phyloP scores from a whole-genome alignment of 2,113 vertebrate species.

The Cinclus cinclus region DNA sequence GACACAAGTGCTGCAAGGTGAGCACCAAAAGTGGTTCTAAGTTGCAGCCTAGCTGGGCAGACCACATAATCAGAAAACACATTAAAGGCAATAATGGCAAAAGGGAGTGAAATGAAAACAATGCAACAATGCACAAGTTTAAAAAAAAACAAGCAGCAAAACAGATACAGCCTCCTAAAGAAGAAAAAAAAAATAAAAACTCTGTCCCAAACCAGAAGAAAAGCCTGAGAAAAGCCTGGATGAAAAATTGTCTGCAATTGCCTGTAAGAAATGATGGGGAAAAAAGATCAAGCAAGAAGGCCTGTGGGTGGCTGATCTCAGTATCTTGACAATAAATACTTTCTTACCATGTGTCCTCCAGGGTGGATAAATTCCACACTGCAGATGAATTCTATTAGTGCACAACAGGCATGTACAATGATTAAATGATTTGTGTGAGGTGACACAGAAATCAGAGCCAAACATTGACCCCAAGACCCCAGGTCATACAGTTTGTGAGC shows the following conservation, averaged over 20 bases:
- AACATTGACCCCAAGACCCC: not conserved
- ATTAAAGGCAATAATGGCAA: not conserved
- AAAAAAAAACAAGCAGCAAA: not conserved
- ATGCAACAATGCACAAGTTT: fast-evolving
- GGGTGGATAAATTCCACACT: not conserved
- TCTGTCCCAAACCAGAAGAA: not conserved
- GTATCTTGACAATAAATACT: not conserved
- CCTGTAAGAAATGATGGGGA: not conserved
- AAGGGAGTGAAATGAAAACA: not conserved
- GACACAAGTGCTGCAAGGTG: not conserved
- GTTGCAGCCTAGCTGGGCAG: not conserved
- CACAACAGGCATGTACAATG: not conserved
- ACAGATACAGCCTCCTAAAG: not conserved
- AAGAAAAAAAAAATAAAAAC: not conserved
- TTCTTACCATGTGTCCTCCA: not conserved
- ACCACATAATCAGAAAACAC: not conserved
- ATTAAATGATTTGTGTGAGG: not conserved
- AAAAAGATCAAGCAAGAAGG: not conserved
- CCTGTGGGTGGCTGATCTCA: not conserved
- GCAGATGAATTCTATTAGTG: not conserved
- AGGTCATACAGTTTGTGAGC: not conserved
- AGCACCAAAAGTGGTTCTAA: not conserved
- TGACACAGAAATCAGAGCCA: not conserved
- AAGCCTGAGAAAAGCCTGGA: not conserved
- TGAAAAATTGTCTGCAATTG: not conserved